These are phyloP conservation scores for Rattus rattus DNA, from an alignment of 2,113 vertebrate genomes.

Conservation along the genomic window DNA sequence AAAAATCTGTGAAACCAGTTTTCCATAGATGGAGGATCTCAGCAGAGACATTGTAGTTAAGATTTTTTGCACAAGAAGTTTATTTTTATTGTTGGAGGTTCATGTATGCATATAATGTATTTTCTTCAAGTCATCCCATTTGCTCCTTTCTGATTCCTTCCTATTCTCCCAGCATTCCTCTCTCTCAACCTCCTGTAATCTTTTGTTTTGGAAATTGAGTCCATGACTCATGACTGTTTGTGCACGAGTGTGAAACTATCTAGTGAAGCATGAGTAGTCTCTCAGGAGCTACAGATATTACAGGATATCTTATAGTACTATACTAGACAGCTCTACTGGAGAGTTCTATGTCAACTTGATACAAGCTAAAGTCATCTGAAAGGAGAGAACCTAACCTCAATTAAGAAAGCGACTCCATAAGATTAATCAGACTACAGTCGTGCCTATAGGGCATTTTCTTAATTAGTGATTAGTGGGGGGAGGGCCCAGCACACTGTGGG, in stretches of 20 bases:
- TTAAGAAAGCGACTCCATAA: neutral
- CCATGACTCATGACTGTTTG: neutral
- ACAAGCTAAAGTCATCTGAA: neutral
- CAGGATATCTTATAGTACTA: no score
- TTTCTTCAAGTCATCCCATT: neutral
- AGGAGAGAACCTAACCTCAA: neutral
- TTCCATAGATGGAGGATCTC: no score
- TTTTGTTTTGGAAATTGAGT: neutral
- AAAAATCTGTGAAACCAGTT: accelerated
- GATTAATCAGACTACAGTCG: neutral
- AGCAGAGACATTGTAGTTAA: neutral
- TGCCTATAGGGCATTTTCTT: neutral
- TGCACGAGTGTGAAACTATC: neutral
- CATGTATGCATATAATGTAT: neutral
- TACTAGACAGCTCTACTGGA: neutral
- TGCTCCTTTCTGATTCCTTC: neutral
- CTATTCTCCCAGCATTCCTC: neutral
- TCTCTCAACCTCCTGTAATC: neutral
- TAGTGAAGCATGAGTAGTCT: neutral
- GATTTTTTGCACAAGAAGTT: no score
- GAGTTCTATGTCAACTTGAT: neutral
- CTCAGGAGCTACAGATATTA: neutral
- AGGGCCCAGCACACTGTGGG: neutral
- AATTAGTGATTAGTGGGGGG: neutral
- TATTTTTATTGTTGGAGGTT: neutral